These are phyloP conservation scores for Cossypha heuglini DNA, from an alignment of 2,797 vertebrate genomes.

Conservation along the genomic window DNA sequence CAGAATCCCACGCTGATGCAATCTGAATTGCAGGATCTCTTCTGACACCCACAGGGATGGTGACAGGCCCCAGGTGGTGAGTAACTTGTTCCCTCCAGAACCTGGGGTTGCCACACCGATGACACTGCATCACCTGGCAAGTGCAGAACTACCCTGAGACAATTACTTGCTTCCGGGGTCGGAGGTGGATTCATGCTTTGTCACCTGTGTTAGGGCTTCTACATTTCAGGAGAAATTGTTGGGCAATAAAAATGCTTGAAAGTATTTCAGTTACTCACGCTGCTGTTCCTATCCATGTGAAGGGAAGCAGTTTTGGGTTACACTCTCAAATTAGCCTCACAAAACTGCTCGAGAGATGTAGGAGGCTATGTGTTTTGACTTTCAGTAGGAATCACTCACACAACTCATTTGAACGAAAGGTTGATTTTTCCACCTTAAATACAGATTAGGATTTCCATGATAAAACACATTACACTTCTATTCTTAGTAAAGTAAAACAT, in stretches of 20 bases:
- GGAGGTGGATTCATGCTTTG: background rate
- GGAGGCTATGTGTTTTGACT: background rate
- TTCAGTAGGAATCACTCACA: background rate
- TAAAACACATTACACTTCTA: background rate
- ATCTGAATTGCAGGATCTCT: background rate
- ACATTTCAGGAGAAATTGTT: background rate
- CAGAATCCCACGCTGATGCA: background rate
- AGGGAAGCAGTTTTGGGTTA: background rate
- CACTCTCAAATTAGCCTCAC: background rate
- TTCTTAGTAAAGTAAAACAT: background rate
- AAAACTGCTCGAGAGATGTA: background rate
- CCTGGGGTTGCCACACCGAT: rapidly evolving
- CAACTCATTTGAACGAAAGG: background rate
- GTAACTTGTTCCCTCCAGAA: background rate
- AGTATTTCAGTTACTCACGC: background rate
- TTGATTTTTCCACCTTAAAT: background rate
- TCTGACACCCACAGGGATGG: background rate
- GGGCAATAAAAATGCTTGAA: background rate
- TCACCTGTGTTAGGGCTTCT: background rate
- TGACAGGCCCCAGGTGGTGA: background rate
- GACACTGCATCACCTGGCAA: background rate
- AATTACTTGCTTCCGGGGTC: background rate
- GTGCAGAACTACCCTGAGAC: background rate
- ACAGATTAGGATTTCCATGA: background rate
- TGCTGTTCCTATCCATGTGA: background rate